Conservation (phyloP, 2,888 invertebrate species). For the Crepidodera aurea region DNA sequence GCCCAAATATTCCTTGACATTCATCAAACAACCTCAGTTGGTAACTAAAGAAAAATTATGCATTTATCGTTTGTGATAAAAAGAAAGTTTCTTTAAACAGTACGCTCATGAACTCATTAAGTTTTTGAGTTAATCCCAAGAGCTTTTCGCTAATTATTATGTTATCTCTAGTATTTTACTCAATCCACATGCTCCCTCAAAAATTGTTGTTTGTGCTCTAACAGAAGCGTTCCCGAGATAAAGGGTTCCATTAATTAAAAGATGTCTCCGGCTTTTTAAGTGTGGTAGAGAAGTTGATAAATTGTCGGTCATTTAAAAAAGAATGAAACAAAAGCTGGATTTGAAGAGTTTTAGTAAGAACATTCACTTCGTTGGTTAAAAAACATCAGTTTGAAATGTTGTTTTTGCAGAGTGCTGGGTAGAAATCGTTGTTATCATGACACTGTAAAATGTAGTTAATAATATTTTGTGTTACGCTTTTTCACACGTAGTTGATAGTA, state of each 20-base stretch:
- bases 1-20: too few relatives aligned
- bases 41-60: too few relatives aligned
- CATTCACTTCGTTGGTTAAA: neutral
- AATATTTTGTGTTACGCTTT: too few relatives aligned
- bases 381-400: neutral
- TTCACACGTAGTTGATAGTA: too few relatives aligned
- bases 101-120: neutral
- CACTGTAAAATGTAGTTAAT: too few relatives aligned
- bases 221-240: neutral
- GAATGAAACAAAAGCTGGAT: slow-evolving; percentile 11
- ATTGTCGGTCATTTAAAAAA: slow-evolving; percentile 17
- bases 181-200: slow-evolving; percentile 10
- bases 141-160: neutral
- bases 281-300: slow-evolving; percentile 26
- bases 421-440: too few relatives aligned
- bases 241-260: slow-evolving; percentile 25
- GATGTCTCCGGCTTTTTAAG: slow-evolving; percentile 18
- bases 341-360: slow-evolving; percentile 6
- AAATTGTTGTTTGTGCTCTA: slow-evolving; percentile 8
- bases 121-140: neutral
- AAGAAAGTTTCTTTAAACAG: too few relatives aligned
- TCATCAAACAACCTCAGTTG: too few relatives aligned
- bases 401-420: too few relatives aligned
- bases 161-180: slow-evolving; percentile 1
- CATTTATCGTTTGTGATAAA: too few relatives aligned